phyloP scores from a whole-genome alignment of 2,888 invertebrate genomes.

The Platycheirus rosarum region DNA sequence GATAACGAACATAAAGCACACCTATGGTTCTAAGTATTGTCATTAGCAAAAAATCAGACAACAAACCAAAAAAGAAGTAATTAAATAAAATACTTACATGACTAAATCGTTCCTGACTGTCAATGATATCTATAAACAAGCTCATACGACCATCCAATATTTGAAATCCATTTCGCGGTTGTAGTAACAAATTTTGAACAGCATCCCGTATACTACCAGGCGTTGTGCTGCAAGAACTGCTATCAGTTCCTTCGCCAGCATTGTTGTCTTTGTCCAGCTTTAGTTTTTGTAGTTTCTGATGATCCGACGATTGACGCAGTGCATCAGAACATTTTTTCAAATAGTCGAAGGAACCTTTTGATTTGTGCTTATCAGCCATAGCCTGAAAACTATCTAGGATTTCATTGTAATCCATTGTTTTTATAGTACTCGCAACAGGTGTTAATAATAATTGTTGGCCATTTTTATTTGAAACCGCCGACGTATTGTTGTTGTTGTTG shows the following conservation, averaged over 20 bases:
- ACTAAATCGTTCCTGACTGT: constrained; percentile 91
- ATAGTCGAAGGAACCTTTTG: constrained; percentile 82
- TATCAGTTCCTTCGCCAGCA: constrained; percentile 76
- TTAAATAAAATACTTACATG: constrained; percentile 84
- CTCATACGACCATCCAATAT: constrained; percentile 90
- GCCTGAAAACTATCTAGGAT: constrained; percentile 82
- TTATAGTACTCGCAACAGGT: constrained; percentile 77
- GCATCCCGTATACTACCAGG: constrained; percentile 88
- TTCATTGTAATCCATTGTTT: constrained; percentile 81
- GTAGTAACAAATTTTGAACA: constrained; percentile 87
- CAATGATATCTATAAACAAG: constrained; percentile 91
- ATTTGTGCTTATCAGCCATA: constrained; percentile 82
- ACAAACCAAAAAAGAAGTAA: too few species aligned
- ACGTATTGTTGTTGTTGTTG: constrained; percentile 72
- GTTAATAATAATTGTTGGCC: constrained; percentile 24
- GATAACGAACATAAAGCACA: too few species aligned
- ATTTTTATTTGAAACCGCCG: constrained; percentile 75
- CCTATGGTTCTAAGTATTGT: too few species aligned
- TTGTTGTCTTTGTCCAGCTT: constrained; percentile 58
- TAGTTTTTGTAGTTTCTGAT: constrained; percentile 79
- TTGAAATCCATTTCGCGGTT: constrained; percentile 89
- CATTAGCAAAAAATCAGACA: too few species aligned
- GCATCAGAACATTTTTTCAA: constrained; percentile 82
- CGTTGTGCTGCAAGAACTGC: constrained; percentile 83
- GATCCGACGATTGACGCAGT: constrained; percentile 81